Conservation (phyloP, 2,888 invertebrate species). For the Temnothorax ravouxi region DNA sequence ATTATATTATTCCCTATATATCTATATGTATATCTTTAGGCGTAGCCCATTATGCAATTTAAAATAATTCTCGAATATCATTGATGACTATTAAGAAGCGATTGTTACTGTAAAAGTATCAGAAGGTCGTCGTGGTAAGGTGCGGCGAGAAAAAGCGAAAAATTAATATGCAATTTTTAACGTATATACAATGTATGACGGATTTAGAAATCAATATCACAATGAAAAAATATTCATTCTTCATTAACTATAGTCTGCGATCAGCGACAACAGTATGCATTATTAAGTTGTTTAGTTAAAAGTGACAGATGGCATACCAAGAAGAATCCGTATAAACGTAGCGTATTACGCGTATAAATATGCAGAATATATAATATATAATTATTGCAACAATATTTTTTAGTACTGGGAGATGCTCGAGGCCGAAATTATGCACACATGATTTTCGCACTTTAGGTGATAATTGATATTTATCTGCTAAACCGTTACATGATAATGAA, state of each 20-base stretch:
- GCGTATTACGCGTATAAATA: neutral
- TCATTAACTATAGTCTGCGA: conserved; percentile 22
- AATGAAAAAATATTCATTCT: conserved; percentile 22
- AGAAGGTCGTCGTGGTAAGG: conserved; percentile 35
- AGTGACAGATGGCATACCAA: neutral
- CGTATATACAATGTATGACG: neutral
- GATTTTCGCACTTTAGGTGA: neutral
- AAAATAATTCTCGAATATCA: conserved; percentile 57
- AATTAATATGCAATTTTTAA: conserved; percentile 54
- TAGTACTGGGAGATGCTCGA: neutral
- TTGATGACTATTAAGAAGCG: conserved; percentile 40
- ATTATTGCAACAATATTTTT: neutral
- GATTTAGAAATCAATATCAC: conserved; percentile 7
- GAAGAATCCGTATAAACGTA: neutral
- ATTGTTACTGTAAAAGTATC: conserved; percentile 46
- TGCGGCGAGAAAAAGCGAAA: conserved; percentile 21
- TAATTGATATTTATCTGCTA: conserved; percentile 13
- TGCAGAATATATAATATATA: conserved; percentile 2
- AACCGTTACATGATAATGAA: neutral
- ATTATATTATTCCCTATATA: conserved; percentile 46
- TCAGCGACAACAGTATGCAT: conserved; percentile 3
- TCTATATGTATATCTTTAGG: conserved; percentile 6
- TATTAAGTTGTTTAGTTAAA: conserved; percentile 27
- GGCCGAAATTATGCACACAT: neutral
- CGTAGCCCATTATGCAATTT: conserved; percentile 33